Evolutionary conservation across 2,888 invertebrate genomes (phyloP).

Genomic region (Osmoderma eremita): DNA sequence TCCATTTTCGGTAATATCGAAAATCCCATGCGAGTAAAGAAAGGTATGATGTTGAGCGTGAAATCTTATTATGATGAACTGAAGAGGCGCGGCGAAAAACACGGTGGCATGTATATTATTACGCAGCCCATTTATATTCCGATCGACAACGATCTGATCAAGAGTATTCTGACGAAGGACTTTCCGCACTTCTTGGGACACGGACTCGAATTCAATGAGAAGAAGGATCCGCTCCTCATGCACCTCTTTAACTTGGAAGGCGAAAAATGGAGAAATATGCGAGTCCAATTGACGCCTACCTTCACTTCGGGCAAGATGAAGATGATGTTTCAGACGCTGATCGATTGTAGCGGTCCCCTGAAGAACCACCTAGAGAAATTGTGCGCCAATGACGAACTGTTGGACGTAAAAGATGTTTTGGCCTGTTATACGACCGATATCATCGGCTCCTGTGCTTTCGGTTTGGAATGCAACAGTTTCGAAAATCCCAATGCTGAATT

Average conservation of each 20-base stretch:
- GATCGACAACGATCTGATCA: constrained; percentile 47
- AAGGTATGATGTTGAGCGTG: background rate
- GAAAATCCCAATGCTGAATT: constrained; percentile 66
- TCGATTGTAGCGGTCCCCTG: constrained; percentile 27
- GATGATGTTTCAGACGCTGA: constrained; percentile 48
- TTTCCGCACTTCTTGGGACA: constrained; percentile 56
- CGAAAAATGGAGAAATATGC: constrained; percentile 46
- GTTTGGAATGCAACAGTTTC: constrained; percentile 69
- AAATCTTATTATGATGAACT: constrained; percentile 5
- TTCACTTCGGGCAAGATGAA: constrained; percentile 50
- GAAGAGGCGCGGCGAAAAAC: constrained; percentile 6
- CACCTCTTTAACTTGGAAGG: constrained; percentile 46
- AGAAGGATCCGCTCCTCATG: constrained; percentile 55
- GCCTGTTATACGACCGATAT: constrained; percentile 70
- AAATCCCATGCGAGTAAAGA: background rate
- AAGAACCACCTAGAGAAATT: constrained; percentile 9
- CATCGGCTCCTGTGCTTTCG: constrained; percentile 70
- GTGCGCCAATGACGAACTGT: constrained; percentile 33
- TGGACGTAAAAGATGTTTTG: constrained; percentile 64
- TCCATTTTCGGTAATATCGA: background rate
- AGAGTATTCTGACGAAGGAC: constrained; percentile 50
- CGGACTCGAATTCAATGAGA: constrained; percentile 63
- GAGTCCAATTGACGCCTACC: constrained; percentile 47
- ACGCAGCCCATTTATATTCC: constrained; percentile 15
- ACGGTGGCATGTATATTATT: constrained; percentile 21